Base-by-base conservation (phyloP, 2,888 invertebrate genomes). In the Plebejus melissa region DNA sequence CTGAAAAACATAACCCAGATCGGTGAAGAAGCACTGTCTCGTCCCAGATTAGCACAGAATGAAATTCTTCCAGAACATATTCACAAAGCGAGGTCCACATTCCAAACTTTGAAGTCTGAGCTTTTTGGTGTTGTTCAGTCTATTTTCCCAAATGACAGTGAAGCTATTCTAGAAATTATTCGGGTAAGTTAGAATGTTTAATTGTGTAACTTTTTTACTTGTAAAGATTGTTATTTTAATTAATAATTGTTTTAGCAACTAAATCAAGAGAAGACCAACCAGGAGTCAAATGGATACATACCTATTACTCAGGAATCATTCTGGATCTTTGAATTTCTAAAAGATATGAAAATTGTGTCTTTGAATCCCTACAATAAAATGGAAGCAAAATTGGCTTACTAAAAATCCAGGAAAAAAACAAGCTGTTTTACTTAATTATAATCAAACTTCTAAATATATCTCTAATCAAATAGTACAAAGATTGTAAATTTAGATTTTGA, bases 321-420 rank as follows among this genome's bases (percentile, higher is more conserved):
- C 58, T 78, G 82, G 4, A 80, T 88, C 0, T 81, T 90, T 41
- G 82, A 85, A 80, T 65, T 90, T 0, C 76, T 93, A 13, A 86
- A 82, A 76, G 91, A 91, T 36, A 84, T 89, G 78, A 88, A 90
- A 22, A 84, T 93, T 76, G 85, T 91, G 0, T 83, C 84, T 0
- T 58, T 79, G 0, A 90, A 91, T 75, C 93, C 93, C 16, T 93
- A 93, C 69, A 88, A 91, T 76, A 83, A 86, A 46, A 83, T 80
- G 81, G 87, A 91, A 85, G 84, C 91, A 0, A 92, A 90, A 82
- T 79, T 93, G 57, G 85, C 87, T 72, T 86, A 83, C 79, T 87
- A 79, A 83, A 22, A 58, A n/a, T 46, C 6, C 32, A 54, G 32
- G 58, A 28, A 46, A 11, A 74, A 74, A 70, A 58, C n/a, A 22